Conservation (phyloP, 2,113 vertebrate species). For the Lipotes vexillifer region DNA sequence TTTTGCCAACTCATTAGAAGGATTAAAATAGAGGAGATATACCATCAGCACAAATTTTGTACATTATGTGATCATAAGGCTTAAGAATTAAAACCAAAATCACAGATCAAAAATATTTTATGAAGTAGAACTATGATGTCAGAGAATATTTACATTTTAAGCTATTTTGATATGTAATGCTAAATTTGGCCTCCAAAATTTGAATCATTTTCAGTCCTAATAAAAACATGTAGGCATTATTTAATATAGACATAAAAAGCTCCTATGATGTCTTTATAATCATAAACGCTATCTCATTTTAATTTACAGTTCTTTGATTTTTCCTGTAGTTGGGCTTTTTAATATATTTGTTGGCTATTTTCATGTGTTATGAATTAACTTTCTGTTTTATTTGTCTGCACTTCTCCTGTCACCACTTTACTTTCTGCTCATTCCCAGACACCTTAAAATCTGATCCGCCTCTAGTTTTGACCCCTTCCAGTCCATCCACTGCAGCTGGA, state of each 20-base stretch:
- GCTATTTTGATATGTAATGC: constrained; percentile 5
- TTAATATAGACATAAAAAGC: background rate
- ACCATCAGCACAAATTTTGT: background rate
- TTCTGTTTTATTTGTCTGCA: background rate
- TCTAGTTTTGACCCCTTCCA: background rate
- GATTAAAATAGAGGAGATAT: background rate
- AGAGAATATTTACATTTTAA: constrained; percentile 14
- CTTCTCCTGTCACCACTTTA: background rate
- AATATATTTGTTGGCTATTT: background rate
- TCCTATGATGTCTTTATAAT: background rate
- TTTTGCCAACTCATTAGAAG: background rate
- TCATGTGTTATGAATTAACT: background rate
- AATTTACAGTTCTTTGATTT: constrained; percentile 26
- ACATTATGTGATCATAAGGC: background rate
- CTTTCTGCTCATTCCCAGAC: background rate
- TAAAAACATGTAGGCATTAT: constrained; percentile 31
- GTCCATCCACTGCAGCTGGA: background rate
- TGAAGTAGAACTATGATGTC: background rate
- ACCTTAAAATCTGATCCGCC: background rate
- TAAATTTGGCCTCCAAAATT: background rate
- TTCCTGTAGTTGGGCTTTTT: background rate
- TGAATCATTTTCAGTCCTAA: background rate
- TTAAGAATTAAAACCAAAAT: constrained; percentile 39
- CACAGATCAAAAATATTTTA: background rate
- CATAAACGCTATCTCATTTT: background rate